Base-by-base conservation (phyloP, 1,140 invertebrate genomes). In the Lanistes nyassanus region DNA sequence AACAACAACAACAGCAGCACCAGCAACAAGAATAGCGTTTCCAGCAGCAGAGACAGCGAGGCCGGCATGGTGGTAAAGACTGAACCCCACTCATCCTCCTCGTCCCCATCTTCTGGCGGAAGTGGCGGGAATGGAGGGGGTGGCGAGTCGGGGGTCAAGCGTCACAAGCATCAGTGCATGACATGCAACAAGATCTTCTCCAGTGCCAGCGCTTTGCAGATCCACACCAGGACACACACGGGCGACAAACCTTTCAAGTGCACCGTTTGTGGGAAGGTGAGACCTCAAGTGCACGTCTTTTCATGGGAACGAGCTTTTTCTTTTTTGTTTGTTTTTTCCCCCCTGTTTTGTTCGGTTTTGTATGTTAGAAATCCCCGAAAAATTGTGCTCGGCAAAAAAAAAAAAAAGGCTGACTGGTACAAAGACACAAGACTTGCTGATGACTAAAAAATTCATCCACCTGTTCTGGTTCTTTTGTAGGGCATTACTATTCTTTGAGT, bases 151-250 rank as follows among this genome's bases (percentile, higher is more conserved):
- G 77, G 80, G 66, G 56, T 60, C 11, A 53, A 55, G 23, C 55
- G 83, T 34, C 88, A 90, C 87, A 98, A 98, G 91, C 97, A 99
- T 90, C 94, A 97, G 89, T 99, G 97, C 91, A 93, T 94, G 87
- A 95, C 97, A 87, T 99, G 98, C 92, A 94, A 95, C 90, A 98
- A 99, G 92, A 97, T 97, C 92, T 98, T 98, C 92, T 97, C 96
- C 47, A 97, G 95, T 77, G 96, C 95, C 81, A 98, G 96, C 83
- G 97, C 97, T 76, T 92, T 92, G 78, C 97, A 98, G 91, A 99
- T 99, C 84, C 98, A 99, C 91, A 97, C 98, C 94, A 92, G 98
- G 85, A 99, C 97, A 2, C 98, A 99, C 91, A 99, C 97, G 21
- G 97, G 97, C 13, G 97, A 98, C 91, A 98, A 98, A 88, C 97